These are phyloP conservation scores for Leucopternis melanops DNA, from an alignment of 2,113 vertebrate genomes.

Conservation along the genomic window DNA sequence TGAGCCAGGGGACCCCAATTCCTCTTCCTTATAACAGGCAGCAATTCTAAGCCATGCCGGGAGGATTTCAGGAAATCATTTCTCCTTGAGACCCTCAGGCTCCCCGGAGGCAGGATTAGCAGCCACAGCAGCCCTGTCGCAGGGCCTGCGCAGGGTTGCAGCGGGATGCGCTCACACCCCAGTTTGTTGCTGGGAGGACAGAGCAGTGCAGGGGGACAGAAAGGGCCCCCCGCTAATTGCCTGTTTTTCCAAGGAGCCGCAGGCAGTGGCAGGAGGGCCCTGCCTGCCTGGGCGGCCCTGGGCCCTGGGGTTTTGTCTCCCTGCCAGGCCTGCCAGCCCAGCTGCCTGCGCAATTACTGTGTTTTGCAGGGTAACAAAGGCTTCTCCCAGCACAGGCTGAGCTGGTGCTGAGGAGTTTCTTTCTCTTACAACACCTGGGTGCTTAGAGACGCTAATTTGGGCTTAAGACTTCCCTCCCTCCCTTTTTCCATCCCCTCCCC, in stretches of 20 bases:
- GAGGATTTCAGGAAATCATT: not conserved
- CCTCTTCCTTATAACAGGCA: not conserved
- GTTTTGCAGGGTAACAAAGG: conserved; percentile 45
- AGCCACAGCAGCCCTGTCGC: not conserved
- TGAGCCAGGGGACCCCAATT: not conserved
- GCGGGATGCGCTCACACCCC: not conserved
- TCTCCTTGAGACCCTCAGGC: not conserved
- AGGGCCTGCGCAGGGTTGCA: not conserved
- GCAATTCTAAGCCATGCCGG: not conserved
- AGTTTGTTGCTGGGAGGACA: not conserved
- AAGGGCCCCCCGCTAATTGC: not conserved
- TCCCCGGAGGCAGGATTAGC: not conserved
- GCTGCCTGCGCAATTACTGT: conserved; percentile 38
- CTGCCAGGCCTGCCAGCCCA: conserved; percentile 13
- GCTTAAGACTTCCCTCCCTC: conserved; percentile 9
- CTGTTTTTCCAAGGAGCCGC: not conserved
- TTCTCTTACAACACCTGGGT: conserved; percentile 60
- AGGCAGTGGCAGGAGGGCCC: not conserved
- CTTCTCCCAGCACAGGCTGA: conserved; percentile 40
- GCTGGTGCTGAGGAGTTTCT: conserved; percentile 41
- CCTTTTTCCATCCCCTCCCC: conserved; percentile 53
- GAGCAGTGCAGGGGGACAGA: not conserved
- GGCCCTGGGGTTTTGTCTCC: not conserved
- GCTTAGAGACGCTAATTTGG: conserved; percentile 56
- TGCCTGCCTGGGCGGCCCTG: not conserved